phyloP scores from a whole-genome alignment of 2,113 vertebrate species.

The Neotoma lepida region DNA sequence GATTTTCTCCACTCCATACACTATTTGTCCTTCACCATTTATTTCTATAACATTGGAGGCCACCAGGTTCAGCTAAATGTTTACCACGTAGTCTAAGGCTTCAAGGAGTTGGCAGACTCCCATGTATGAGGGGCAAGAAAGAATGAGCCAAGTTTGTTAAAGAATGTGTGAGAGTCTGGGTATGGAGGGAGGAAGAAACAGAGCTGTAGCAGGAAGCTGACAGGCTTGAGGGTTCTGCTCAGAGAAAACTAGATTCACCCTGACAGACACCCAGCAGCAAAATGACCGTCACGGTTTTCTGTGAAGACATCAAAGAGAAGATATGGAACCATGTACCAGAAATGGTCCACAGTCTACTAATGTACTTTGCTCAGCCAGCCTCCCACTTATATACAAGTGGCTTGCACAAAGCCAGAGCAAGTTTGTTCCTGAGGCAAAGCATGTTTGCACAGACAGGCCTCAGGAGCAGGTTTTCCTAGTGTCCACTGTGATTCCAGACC shows the following conservation, averaged over 20 bases:
- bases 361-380: neutral
- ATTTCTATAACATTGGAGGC: neutral
- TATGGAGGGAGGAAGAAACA: neutral
- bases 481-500: neutral
- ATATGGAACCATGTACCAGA: neutral
- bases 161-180: accelerated
- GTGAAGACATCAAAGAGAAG: neutral
- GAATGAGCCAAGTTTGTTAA: neutral
- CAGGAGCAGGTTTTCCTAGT: neutral
- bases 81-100: neutral
- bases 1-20: neutral
- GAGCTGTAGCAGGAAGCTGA: neutral
- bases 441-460: neutral
- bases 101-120: neutral
- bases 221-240: neutral
- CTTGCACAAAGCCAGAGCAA: neutral
- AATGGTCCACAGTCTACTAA: neutral
- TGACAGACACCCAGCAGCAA: neutral
- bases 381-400: neutral
- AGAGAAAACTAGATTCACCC: neutral
- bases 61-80: neutral
- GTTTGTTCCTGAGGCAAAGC: neutral
- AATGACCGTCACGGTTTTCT: neutral
- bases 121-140: no score
- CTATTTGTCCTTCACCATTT: neutral